These are phyloP conservation scores for Heteractis magnifica DNA, from an alignment of 92 coral and sea anemone species.

Conservation along the genomic window DNA sequence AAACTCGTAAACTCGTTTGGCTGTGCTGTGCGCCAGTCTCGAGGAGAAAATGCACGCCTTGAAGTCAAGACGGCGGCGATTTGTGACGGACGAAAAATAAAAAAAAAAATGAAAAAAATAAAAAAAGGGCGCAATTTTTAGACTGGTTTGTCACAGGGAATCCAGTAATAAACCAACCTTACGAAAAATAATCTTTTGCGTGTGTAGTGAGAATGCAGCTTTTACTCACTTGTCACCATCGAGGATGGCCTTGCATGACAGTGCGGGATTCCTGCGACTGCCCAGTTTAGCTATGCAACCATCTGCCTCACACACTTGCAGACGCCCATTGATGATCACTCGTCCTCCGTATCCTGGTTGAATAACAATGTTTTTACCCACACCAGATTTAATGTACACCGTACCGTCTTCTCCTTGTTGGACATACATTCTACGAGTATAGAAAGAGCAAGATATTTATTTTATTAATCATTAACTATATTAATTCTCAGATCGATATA, in stretches of 20 bases:
- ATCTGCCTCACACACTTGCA: constrained; percentile 1
- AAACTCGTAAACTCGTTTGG: no score
- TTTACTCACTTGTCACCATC: neutral
- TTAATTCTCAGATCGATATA: no score
- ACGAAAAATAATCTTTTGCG: no score
- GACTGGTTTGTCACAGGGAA: no score
- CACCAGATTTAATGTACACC: constrained; percentile 9
- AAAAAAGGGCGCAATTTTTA: no score
- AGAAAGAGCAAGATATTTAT: neutral
- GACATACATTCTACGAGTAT: neutral
- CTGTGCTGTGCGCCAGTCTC: no score
- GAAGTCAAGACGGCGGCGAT: no score
- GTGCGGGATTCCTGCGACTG: neutral
- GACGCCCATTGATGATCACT: constrained; percentile 15
- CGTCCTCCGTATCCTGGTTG: constrained; percentile 27
- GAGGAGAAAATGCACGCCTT: no score
- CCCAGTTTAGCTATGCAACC: neutral
- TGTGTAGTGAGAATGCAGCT: neutral
- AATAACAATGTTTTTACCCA: constrained; percentile 13
- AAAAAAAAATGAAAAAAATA: no score
- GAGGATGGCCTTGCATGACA: constrained; percentile 15
- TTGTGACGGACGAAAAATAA: no score
- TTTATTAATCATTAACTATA: neutral
- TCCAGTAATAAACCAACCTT: no score
- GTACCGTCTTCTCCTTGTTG: neutral